phyloP scores from a whole-genome alignment of 2,797 vertebrate species.

The Gadopsis marmoratus region DNA sequence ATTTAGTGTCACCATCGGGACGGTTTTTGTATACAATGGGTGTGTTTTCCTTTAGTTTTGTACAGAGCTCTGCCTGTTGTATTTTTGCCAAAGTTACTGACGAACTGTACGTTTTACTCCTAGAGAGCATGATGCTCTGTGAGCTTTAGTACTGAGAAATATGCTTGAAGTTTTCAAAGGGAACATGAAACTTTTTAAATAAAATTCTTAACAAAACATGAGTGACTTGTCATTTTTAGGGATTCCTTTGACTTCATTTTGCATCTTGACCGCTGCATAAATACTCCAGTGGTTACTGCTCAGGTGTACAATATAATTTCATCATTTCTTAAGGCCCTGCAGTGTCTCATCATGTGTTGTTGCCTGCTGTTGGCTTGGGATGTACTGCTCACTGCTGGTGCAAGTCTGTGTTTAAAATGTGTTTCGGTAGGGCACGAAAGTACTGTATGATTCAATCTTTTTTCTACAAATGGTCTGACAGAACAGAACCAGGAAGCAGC shows the following conservation, averaged over 20 bases:
- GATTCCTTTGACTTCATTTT: neutral
- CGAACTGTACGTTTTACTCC: slow-evolving; percentile 40
- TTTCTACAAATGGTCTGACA: neutral
- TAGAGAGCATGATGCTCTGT: slow-evolving; percentile 44
- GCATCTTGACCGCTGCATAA: neutral
- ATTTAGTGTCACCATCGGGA: slow-evolving; percentile 1
- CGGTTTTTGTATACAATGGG: slow-evolving; percentile 37
- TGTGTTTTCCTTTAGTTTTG: slow-evolving; percentile 57
- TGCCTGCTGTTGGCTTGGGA: neutral
- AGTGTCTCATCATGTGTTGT: neutral
- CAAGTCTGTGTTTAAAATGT: neutral
- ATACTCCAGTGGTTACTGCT: neutral
- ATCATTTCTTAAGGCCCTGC: neutral
- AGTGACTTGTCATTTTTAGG: neutral
- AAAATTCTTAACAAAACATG: slow-evolving; percentile 56
- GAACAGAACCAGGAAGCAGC: no score
- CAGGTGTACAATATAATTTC: neutral
- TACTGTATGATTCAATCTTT: neutral
- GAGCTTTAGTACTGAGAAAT: slow-evolving; percentile 57
- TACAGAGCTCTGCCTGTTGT: slow-evolving; percentile 52
- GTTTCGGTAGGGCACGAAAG: neutral
- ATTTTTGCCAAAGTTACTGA: slow-evolving; percentile 70
- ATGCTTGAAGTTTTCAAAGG: slow-evolving; percentile 71
- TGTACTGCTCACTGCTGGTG: neutral
- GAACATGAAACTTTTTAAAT: slow-evolving; percentile 75